These are phyloP conservation scores for Vulpes vulpes DNA, from an alignment of 2,113 vertebrate species.

Conservation along the genomic window DNA sequence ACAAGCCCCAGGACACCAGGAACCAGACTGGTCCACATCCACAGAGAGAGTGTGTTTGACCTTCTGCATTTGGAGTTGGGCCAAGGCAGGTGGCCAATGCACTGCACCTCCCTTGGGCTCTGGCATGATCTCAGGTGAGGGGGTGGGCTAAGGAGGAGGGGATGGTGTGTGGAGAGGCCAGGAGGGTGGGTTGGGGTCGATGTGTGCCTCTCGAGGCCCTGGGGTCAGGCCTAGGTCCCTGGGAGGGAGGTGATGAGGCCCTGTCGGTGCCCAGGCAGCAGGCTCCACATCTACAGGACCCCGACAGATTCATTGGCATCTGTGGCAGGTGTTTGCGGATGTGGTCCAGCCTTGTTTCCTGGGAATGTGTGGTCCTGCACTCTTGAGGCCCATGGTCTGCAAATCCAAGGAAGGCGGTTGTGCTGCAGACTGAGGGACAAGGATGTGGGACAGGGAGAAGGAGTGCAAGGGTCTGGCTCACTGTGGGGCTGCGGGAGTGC, in stretches of 20 bases:
- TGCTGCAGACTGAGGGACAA: not conserved
- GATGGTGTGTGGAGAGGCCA: not conserved
- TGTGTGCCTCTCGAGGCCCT: not conserved
- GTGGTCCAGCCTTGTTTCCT: not conserved
- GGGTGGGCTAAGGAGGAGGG: not conserved
- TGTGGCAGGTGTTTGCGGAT: not conserved
- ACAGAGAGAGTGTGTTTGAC: not conserved
- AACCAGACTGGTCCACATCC: not conserved
- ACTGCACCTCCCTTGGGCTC: not conserved
- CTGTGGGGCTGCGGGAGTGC: rapidly evolving
- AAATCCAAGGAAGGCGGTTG: not conserved
- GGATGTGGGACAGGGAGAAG: not conserved
- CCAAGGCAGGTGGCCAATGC: no score
- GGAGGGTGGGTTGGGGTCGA: not conserved
- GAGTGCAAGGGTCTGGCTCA: not conserved
- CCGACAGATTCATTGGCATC: not conserved
- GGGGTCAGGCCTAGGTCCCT: not conserved
- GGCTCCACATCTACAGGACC: not conserved
- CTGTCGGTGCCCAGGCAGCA: not conserved
- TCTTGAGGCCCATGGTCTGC: not conserved
- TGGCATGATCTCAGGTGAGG: not conserved
- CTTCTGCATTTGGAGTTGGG: not conserved
- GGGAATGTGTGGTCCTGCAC: not conserved
- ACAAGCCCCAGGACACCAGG: not conserved
- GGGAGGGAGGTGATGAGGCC: not conserved